Conservation (phyloP, 2,888 invertebrate species). For the Erebia ligea region DNA sequence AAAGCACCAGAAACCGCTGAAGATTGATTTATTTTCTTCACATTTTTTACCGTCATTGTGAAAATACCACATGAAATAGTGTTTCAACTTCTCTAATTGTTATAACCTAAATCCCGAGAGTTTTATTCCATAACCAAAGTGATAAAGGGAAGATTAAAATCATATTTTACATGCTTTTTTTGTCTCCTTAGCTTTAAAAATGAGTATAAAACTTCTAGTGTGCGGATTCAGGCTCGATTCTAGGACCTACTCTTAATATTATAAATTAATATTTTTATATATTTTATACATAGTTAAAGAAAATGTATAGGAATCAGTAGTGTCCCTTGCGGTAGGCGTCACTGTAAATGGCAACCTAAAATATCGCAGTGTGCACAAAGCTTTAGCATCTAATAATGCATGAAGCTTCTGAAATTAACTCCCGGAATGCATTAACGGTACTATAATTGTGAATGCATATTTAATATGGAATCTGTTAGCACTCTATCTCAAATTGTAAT, state of each 20-base stretch:
- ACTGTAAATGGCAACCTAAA: too few relatives aligned
- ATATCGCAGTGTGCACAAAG: not conserved
- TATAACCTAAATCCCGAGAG: slow-evolving; percentile 25
- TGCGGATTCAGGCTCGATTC: too few relatives aligned
- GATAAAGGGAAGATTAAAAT: slow-evolving; percentile 1
- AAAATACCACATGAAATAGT: slow-evolving; percentile 11
- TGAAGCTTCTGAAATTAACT: slow-evolving; percentile 34
- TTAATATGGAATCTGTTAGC: slow-evolving; percentile 36
- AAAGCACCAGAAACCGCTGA: not conserved
- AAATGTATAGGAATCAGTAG: too few relatives aligned
- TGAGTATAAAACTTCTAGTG: too few relatives aligned
- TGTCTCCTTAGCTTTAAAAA: not conserved
- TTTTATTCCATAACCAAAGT: slow-evolving; percentile 14
- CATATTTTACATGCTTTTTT: not conserved
- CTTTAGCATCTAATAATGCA: slow-evolving; percentile 21
- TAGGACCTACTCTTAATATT: too few relatives aligned
- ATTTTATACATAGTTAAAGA: too few relatives aligned
- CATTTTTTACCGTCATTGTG: slow-evolving; percentile 18
- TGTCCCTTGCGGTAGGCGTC: too few relatives aligned
- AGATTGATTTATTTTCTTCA: not conserved
- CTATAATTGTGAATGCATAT: slow-evolving; percentile 38
- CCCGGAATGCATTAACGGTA: slow-evolving; percentile 29
- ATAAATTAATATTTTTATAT: too few relatives aligned
- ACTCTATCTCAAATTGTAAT: slow-evolving; percentile 42
- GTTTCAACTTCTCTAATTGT: slow-evolving; percentile 28